Evolutionary conservation across 2,797 vertebrate genomes (phyloP).

Genomic region (Acanthornis magna): DNA sequence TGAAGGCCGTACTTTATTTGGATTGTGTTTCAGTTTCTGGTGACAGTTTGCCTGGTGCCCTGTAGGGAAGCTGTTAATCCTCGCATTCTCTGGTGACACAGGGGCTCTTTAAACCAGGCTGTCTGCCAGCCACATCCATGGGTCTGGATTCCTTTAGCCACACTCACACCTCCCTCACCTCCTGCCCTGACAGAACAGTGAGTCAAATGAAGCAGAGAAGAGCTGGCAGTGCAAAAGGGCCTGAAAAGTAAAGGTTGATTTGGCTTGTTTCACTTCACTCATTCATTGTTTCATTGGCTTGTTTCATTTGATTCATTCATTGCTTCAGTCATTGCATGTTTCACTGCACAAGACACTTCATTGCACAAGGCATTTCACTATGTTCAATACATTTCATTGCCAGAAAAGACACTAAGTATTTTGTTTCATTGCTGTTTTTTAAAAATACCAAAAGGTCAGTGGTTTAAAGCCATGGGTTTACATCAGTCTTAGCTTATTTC

Average conservation of each 20-base stretch:
- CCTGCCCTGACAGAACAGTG: not conserved
- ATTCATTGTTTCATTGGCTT: not conserved
- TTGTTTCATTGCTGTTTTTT: not conserved
- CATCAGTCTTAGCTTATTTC: not conserved
- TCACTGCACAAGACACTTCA: not conserved
- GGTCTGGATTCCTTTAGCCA: not conserved
- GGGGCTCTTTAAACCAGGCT: not conserved
- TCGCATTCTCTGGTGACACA: not conserved
- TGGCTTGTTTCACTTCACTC: not conserved
- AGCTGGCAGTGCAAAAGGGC: not conserved
- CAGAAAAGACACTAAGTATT: slow-evolving; percentile 17
- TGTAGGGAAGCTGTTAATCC: not conserved
- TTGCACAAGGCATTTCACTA: not conserved
- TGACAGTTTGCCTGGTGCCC: not conserved
- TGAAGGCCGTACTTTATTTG: not conserved
- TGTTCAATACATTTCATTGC: slow-evolving; percentile 33
- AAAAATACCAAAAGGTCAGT: not conserved
- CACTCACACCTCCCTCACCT: not conserved
- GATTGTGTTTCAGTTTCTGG: not conserved
- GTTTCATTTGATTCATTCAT: not conserved
- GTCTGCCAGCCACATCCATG: not conserved
- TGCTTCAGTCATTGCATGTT: not conserved
- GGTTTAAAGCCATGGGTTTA: not conserved
- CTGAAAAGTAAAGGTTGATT: not conserved
- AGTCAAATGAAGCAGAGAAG: not conserved